Evolutionary conservation across 92 coral and sea anemone species (phyloP), one percentile per base, ranked within the genome.

Genomic region (Parazoanthus darwini): DNA sequence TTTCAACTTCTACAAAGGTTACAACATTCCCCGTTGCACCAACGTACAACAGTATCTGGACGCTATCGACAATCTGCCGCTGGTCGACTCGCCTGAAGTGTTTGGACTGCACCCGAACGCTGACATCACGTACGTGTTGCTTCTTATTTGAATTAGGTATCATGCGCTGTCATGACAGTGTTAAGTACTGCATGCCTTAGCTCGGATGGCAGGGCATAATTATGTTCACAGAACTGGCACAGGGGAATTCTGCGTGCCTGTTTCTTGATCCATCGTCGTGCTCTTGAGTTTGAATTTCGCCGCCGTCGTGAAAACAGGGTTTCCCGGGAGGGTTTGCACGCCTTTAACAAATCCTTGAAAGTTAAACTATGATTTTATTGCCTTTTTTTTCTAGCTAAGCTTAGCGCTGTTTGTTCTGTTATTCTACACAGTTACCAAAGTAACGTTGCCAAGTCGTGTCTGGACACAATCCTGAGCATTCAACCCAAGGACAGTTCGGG

Each of bases 401-500:
- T 22, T 23, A 23, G 20, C 2, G 18, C 59, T 54, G 59, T 54
- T 54, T 63, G 46, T 88, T 54, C 43, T 39, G 14, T 72, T 72
- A 74, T 76, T 56, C 33, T 54, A 22, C 46, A 4, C 75, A 96
- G 99, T n/a, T 96, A 96, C 94, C 99, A 96, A 91, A 96, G 99
- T 73, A 96, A 95, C 84, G 93, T 95, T 29, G 99, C 98, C 54
- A 95, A 95, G 88, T 92, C 94, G 26, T 96, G 99, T 85, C 93
- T 96, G 89, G 99, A 96, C 93, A 96, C 99, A 11, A 96, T 93
- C 14, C 94, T 96, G 56, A 96, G 96, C 75, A 96, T 96, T 80
- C 99, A 96, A 59, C 99, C 98, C 70, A 96, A 96, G 56, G 99
- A 96, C 90, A 96, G 98, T 89, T 96, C 99, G 37, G 96, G 99